Evolutionary conservation across 2,797 vertebrate species (phyloP).

Genomic region (Florisuga fusca): DNA sequence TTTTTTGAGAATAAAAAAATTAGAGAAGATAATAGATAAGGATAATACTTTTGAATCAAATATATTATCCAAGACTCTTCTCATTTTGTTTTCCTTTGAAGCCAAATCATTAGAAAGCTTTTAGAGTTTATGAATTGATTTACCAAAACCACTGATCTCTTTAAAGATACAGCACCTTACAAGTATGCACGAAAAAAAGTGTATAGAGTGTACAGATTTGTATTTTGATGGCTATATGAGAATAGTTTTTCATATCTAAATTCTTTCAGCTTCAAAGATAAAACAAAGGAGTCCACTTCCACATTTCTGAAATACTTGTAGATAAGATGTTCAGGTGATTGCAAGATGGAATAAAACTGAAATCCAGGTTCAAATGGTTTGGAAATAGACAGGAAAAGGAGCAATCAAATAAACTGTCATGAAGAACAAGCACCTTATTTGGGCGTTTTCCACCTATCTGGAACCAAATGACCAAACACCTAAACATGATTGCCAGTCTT

Average conservation of each 20-base stretch:
- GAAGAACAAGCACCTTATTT: neutral
- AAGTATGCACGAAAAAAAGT: neutral
- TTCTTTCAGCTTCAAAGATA: neutral
- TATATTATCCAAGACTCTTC: neutral
- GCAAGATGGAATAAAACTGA: neutral
- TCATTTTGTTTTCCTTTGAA: neutral
- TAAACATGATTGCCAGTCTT: neutral
- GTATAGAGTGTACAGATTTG: neutral
- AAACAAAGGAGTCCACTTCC: neutral
- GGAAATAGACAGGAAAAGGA: neutral
- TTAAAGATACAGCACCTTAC: neutral
- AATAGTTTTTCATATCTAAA: neutral
- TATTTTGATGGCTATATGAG: neutral
- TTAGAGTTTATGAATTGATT: neutral
- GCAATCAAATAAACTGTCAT: neutral
- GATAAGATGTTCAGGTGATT: neutral
- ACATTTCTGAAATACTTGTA: neutral
- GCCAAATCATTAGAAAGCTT: neutral
- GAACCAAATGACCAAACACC: neutral
- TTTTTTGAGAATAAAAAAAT: neutral
- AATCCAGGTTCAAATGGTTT: neutral
- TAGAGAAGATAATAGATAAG: neutral
- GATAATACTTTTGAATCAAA: neutral
- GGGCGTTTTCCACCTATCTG: slow-evolving; percentile 30
- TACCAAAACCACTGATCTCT: neutral